Percentiles rank a stretch among this genome's conserved stretches.
phyloP scores from a whole-genome alignment of 2,888 invertebrate genomes.

The Parnassius smintheus region DNA sequence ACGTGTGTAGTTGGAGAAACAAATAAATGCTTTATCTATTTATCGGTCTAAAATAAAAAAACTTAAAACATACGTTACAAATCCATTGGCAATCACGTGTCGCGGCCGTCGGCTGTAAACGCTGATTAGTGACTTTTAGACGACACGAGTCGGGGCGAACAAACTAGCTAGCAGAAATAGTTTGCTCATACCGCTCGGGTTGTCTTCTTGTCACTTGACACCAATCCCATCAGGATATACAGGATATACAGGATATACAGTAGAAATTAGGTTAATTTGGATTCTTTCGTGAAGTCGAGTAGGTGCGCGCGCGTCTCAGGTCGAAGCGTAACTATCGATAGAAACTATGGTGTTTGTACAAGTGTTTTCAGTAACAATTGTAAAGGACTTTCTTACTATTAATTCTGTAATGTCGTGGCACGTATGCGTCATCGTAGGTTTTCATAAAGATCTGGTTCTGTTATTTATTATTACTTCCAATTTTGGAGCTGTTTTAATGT shows the following conservation, averaged over 20 bases:
- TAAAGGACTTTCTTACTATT: constrained; percentile 77
- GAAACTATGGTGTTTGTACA: constrained; percentile 68
- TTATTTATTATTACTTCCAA: neutral
- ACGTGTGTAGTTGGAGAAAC: too few species aligned
- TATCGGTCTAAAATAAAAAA: neutral
- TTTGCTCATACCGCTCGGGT: constrained; percentile 82
- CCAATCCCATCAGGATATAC: constrained; percentile 19
- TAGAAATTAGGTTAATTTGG: constrained; percentile 14
- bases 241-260: neutral
- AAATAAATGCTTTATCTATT: too few species aligned
- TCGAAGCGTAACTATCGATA: constrained; percentile 49
- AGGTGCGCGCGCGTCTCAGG: constrained; percentile 44
- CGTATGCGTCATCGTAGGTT: constrained; percentile 32
- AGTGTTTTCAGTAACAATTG: constrained; percentile 78
- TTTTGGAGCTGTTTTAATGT: too few species aligned
- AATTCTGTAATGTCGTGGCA: constrained; percentile 63
- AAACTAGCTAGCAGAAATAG: constrained; percentile 71
- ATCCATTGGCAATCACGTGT: constrained; percentile 6
- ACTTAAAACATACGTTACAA: constrained; percentile 5
- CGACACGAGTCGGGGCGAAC: constrained; percentile 82
- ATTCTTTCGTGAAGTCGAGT: constrained; percentile 25
- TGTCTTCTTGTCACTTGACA: constrained; percentile 49
- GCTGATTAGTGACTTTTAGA: constrained; percentile 48
- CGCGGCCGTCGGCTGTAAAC: neutral
- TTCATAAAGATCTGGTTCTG: constrained; percentile 4